Conservation (phyloP, 2,888 invertebrate genomes). For the Malthinus flaveolus region DNA sequence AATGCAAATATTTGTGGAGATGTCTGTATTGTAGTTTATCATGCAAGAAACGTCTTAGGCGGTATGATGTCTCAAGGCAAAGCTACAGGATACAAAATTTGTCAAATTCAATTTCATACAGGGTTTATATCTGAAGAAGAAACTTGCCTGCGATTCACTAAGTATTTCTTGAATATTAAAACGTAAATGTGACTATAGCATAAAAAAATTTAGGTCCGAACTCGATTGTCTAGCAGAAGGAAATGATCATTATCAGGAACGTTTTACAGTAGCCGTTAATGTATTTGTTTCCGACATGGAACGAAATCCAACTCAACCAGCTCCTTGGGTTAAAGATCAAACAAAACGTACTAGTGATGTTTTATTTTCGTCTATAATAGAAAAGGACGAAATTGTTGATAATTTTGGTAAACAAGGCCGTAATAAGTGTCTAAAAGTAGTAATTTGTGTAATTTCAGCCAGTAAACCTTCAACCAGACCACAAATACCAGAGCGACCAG, state of each 20-base stretch:
- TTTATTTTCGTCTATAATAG: slow-evolving; percentile 76
- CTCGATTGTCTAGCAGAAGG: slow-evolving; percentile 79
- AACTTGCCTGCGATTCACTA: slow-evolving; percentile 73
- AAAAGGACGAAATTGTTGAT: slow-evolving; percentile 82
- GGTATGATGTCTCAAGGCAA: slow-evolving; percentile 68
- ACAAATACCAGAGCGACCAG: slow-evolving; percentile 36
- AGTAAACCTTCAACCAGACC: slow-evolving; percentile 52
- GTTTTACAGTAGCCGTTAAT: slow-evolving; percentile 70
- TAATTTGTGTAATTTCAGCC: slow-evolving; percentile 43
- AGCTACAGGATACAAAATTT: slow-evolving; percentile 81
- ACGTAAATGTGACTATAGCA: not conserved
- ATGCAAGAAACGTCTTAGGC: slow-evolving; percentile 85
- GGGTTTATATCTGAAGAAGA: slow-evolving; percentile 80
- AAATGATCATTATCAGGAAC: slow-evolving; percentile 65
- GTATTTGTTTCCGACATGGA: slow-evolving; percentile 74
- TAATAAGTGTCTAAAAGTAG: too few relatives aligned
- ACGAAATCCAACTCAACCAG: slow-evolving; percentile 66
- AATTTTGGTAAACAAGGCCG: slow-evolving; percentile 68
- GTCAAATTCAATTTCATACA: slow-evolving; percentile 86
- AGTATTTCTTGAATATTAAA: slow-evolving; percentile 48
- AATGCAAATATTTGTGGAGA: slow-evolving; percentile 84
- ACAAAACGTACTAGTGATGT: slow-evolving; percentile 61
- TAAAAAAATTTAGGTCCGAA: slow-evolving; percentile 61
- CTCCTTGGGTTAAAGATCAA: slow-evolving; percentile 76
- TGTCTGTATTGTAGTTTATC: slow-evolving; percentile 77